These are phyloP conservation scores for Amyelois transitella DNA, from an alignment of 1,140 invertebrate species.

Conservation along the genomic window DNA sequence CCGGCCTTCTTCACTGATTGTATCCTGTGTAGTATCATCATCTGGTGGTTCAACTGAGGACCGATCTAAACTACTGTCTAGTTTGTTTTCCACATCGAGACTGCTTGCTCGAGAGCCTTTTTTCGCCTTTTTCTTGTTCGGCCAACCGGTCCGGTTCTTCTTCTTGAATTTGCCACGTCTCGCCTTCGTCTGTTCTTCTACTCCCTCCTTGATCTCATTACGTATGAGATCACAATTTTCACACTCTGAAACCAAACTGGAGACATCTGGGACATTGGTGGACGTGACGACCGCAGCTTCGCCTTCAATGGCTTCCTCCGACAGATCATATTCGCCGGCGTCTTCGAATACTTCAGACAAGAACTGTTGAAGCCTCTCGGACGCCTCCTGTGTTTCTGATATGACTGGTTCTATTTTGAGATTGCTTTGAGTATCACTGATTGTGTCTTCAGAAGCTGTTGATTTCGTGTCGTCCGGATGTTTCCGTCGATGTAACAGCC, in stretches of 20 bases:
- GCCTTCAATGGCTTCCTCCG: slow-evolving; percentile 48
- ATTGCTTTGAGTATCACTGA: slow-evolving; percentile 55
- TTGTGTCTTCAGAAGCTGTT: slow-evolving; percentile 62
- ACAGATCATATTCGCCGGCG: slow-evolving; percentile 57
- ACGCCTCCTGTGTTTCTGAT: slow-evolving; percentile 51
- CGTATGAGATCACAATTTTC: slow-evolving; percentile 59
- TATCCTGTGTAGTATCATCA: slow-evolving; percentile 41
- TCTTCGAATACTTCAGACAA: slow-evolving; percentile 67
- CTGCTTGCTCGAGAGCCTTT: slow-evolving; percentile 45
- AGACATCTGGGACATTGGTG: slow-evolving; percentile 48
- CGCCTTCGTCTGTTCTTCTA: slow-evolving; percentile 15
- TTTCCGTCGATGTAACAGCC: slow-evolving; percentile 76
- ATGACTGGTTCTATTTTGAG: slow-evolving; percentile 43
- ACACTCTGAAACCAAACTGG: slow-evolving; percentile 57
- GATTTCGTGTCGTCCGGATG: slow-evolving; percentile 65
- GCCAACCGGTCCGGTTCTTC: slow-evolving; percentile 72
- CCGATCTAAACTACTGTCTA: slow-evolving; percentile 40
- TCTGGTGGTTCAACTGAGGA: slow-evolving; percentile 47
- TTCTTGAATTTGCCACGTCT: slow-evolving; percentile 65
- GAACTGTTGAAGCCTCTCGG: slow-evolving; percentile 60
- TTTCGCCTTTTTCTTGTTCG: slow-evolving; percentile 53
- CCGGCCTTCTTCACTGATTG: slow-evolving; percentile 41
- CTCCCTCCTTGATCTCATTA: slow-evolving; percentile 52
- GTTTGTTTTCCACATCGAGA: slow-evolving; percentile 35
- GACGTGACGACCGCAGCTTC: slow-evolving; percentile 38